A percentile compares a stretch with the other conserved stretches of the same genome.
These are phyloP conservation scores for Bombus ignitus DNA, from an alignment of 1,140 invertebrate genomes.

Conservation along the genomic window DNA sequence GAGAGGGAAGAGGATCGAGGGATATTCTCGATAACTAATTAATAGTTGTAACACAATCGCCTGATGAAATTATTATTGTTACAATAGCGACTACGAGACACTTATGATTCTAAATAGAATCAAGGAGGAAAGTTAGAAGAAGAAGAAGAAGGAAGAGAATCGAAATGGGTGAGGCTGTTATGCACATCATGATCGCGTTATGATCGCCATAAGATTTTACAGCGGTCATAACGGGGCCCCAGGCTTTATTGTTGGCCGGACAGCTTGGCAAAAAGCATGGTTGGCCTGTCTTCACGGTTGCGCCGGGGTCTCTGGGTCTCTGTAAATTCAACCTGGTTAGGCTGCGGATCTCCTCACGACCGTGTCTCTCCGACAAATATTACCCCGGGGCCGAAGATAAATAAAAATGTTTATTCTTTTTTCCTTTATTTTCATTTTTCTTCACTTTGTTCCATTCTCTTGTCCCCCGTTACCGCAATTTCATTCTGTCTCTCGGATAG, in stretches of 20 bases:
- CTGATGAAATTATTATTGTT: neutral
- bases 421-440: neutral
- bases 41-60: neutral
- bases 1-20: constrained; percentile 17
- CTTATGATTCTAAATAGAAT: constrained; percentile 27
- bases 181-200: constrained; percentile 76
- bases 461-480: neutral
- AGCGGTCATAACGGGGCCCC: constrained; percentile 68
- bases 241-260: constrained; percentile 65
- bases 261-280: constrained; percentile 42
- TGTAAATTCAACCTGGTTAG: constrained; percentile 49
- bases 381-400: constrained; percentile 31
- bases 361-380: constrained; percentile 42
- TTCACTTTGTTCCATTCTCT: neutral
- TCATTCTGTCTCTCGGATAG: neutral
- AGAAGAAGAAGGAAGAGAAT: constrained; percentile 25
- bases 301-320: constrained; percentile 24
- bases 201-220: constrained; percentile 78
- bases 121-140: neutral
- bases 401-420: constrained; percentile 42
- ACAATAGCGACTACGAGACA: neutral
- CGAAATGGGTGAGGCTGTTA: constrained; percentile 54
- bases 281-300: constrained; percentile 16
- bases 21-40: too few relatives aligned
- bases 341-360: constrained; percentile 17